These are phyloP conservation scores for Ethmia dodecea DNA, from an alignment of 2,888 invertebrate species.

Conservation along the genomic window DNA sequence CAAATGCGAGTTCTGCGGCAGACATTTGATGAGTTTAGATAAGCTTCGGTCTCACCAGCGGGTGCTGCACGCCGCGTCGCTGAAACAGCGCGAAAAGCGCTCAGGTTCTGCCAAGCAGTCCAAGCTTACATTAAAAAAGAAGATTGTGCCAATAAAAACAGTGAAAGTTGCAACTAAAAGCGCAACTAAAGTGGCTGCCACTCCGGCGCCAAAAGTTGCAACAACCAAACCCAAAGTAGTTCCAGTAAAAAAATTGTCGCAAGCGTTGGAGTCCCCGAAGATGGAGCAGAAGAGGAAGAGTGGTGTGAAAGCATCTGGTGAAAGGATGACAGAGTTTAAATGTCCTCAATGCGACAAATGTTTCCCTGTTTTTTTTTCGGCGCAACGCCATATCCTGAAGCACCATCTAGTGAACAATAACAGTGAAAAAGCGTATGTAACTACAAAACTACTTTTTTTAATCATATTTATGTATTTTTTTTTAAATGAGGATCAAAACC, in stretches of 20 bases:
- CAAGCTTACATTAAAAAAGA: not conserved
- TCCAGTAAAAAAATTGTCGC: not conserved
- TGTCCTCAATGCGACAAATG: slow-evolving; percentile 43
- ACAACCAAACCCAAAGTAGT: not conserved
- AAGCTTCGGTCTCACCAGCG: slow-evolving; percentile 38
- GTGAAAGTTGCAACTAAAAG: not conserved
- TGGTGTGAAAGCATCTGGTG: not conserved
- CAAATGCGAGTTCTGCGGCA: slow-evolving; percentile 44
- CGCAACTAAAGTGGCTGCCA: too few relatives aligned
- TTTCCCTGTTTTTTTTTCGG: slow-evolving; percentile 40
- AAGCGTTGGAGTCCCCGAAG: slow-evolving; percentile 2
- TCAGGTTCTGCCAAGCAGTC: not conserved
- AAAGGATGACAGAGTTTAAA: slow-evolving; percentile 35
- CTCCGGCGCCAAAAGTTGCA: too few relatives aligned
- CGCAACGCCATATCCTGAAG: slow-evolving; percentile 50
- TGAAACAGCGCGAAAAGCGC: slow-evolving; percentile 12
- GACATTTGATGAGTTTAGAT: slow-evolving; percentile 32
- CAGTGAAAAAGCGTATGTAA: slow-evolving; percentile 43
- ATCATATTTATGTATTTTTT: not conserved
- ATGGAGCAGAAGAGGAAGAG: slow-evolving; percentile 2
- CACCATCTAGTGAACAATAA: slow-evolving; percentile 33
- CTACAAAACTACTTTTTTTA: not conserved
- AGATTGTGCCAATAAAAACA: not conserved
- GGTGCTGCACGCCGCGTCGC: slow-evolving; percentile 26
- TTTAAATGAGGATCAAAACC: not conserved